Conservation (phyloP, 2,888 invertebrate genomes). For the Drosophila subquinaria region DNA sequence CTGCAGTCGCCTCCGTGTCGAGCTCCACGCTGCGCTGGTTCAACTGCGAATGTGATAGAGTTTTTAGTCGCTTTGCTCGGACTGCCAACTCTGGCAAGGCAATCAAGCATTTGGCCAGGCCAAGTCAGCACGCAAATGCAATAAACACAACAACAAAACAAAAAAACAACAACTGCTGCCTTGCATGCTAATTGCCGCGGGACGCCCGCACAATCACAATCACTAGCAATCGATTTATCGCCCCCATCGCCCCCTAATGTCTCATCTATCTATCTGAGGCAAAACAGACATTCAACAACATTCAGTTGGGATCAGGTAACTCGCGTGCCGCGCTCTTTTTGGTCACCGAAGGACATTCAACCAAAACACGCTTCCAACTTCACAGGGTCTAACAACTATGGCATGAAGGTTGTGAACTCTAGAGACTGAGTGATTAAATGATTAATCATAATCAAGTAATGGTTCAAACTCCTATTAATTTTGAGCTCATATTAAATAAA, state of each 20-base stretch:
- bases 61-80: conserved; percentile 15
- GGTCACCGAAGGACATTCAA: conserved; percentile 51
- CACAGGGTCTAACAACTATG: neutral
- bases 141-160: conserved; percentile 57
- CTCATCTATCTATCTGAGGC: conserved; percentile 31
- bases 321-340: conserved; percentile 25
- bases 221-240: conserved; percentile 44
- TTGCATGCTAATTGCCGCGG: conserved; percentile 70
- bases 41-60: conserved; percentile 54
- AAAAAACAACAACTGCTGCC: conserved; percentile 36
- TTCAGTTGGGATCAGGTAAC: neutral
- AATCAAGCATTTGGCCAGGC: conserved; percentile 36
- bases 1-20: conserved; percentile 73
- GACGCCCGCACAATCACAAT: conserved; percentile 59
- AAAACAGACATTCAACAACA: neutral
- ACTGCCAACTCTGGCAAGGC: conserved; percentile 48
- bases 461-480: too few species aligned
- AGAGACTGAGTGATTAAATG: neutral
- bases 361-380: neutral
- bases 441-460: too few species aligned
- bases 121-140: conserved; percentile 67
- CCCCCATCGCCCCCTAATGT: conserved; percentile 1
- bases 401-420: neutral
- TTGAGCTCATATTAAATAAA: too few species aligned
- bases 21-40: conserved; percentile 53